Base-by-base conservation (phyloP, 2,888 invertebrate species). In the Fragum whitleyi region DNA sequence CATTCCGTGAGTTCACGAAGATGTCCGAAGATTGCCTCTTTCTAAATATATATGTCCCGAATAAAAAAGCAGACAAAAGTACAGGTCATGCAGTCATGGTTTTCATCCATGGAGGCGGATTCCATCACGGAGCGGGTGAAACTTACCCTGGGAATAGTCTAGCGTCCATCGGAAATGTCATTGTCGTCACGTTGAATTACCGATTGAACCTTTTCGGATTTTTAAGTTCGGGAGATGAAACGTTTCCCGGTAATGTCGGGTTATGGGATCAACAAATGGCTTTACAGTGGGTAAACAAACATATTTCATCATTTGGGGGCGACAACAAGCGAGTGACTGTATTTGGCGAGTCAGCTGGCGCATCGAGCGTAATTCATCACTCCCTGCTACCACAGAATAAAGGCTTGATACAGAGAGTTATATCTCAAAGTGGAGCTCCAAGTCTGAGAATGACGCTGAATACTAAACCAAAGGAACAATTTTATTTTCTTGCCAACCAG, bases 281-380 rank as follows among this genome's bases (percentile, higher is more conserved):
- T 14, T 61, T 90, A 28, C 61, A 83, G 32, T 90, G 89, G 89
- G 79, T 89, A 0, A 77, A 87, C 51, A 78, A 75, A 11, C 86
- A 90, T 69, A 82, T 85, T 19, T 47, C 47, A 9, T 28, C 61
- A 11, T 88, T 90, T 42, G 86, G 86, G 53, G 87, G 86, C 0
- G 87, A 90, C 73, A 62, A 77, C 0, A 28, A 61, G 6, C 55
- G 55, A 2, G 81, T 90, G 7, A 88, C 89, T 2, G 53, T 90
- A 7, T 86, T 82, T 36, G 90, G 90, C 1, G 86, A 88, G 61
- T 88, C 88, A 47, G 90, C 89, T 28, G 90, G 90, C 1, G 87
- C 76, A 6, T 74, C 79, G 5, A 81, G 83, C 62, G 87, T 79
- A 9, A 71, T 79, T 11, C 39, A 84, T 29, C 86, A 88, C 14